A percentile compares a stretch with the other conserved stretches of the same genome.
These are phyloP conservation scores for Artibeus lituratus DNA, from an alignment of 2,797 vertebrate genomes.

Conservation along the genomic window DNA sequence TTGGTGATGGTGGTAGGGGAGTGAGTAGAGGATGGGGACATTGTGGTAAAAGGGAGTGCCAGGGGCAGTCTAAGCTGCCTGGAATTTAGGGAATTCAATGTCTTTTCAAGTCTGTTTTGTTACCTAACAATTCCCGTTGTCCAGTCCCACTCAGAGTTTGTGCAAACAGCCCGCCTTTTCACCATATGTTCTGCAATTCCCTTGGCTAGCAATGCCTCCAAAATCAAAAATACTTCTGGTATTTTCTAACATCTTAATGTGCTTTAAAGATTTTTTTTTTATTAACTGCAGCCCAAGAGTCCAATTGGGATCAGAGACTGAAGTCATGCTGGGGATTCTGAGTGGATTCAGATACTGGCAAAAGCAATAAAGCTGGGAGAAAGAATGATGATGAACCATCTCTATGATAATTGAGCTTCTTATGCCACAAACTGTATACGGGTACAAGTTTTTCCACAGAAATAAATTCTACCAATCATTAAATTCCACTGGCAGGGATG, in stretches of 20 bases:
- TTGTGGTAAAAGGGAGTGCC: neutral
- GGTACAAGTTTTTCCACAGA: neutral
- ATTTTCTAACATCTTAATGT: neutral
- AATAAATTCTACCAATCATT: neutral
- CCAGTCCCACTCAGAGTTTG: neutral
- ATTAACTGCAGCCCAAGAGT: neutral
- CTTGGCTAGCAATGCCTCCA: neutral
- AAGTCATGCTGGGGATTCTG: neutral
- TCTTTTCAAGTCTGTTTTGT: neutral
- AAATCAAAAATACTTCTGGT: neutral
- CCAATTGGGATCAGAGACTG: neutral
- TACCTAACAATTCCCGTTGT: neutral
- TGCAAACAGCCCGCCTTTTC: neutral
- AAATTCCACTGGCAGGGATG: neutral
- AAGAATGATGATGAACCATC: neutral
- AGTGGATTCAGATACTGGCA: neutral
- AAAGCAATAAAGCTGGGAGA: neutral
- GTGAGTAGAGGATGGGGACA: neutral
- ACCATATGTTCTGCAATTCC: neutral
- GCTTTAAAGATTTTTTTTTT: neutral
- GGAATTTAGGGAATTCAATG: neutral
- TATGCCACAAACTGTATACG: neutral
- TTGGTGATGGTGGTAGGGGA: neutral
- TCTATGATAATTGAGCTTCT: neutral
- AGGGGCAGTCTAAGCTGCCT: too few relatives aligned